A percentile compares a stretch with the other conserved stretches of the same genome.
Conservation (phyloP, 1,140 invertebrate species). For the Hestina assimilis region DNA sequence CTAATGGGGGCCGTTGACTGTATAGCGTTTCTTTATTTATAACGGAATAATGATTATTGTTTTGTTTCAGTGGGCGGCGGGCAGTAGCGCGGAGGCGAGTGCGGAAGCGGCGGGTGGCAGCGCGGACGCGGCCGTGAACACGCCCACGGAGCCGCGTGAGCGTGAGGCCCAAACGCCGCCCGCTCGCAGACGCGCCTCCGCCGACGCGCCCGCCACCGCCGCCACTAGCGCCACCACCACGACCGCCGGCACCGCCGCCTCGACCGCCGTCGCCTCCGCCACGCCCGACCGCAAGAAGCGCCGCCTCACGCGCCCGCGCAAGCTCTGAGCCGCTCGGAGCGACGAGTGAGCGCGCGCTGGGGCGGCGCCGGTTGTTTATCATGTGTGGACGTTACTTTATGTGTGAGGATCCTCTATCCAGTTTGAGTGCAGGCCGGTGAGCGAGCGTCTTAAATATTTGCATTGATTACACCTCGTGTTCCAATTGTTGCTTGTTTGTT, state of each 20-base stretch:
- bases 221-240: no score
- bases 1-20: no score
- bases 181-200: constrained; percentile 47
- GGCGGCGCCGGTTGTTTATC: not conserved
- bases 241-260: constrained; percentile 68
- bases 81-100: constrained; percentile 32
- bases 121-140: constrained; percentile 19
- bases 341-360: not conserved
- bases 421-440: no score
- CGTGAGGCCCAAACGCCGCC: constrained; percentile 36
- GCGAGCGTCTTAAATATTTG: no score
- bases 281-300: constrained; percentile 69
- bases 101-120: constrained; percentile 33
- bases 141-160: constrained; percentile 20
- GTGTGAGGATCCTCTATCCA: no score
- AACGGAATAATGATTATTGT: not conserved
- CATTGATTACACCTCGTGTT: no score
- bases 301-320: constrained; percentile 61
- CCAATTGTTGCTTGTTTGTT: no score
- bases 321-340: constrained; percentile 44
- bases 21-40: no score
- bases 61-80: constrained; percentile 43
- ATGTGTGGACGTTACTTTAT: not conserved
- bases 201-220: constrained; percentile 31
- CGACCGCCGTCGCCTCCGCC: constrained; percentile 46